Base-by-base conservation (phyloP, 1,140 invertebrate genomes). In the Triops cancriformis region DNA sequence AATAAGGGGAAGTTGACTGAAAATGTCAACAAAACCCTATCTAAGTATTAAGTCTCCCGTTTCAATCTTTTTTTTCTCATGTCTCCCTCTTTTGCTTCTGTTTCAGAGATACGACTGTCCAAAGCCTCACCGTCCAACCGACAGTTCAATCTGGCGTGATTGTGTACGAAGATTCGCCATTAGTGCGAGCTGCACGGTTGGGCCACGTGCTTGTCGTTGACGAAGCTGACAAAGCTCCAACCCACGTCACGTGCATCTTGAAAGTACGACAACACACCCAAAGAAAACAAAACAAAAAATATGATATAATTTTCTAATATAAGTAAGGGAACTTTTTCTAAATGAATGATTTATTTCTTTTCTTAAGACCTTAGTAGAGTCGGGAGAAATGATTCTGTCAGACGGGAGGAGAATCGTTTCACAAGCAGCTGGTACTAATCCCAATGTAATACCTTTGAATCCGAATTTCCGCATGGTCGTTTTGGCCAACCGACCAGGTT, bases 211-310 rank as follows among this genome's bases (percentile, higher is more conserved):
- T 98, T 41, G 93, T 98, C 0, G 90, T 98, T 5, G 97, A 99
- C 83, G 97, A 99, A 85, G 96, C 95, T 5, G 96, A 98, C 85
- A 98, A 98, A 85, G 96, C 96, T 0, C 95, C 96, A 0, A 96
- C 94, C 0, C 94, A 98, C 85, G 97, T 98, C 0, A 98, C 96
- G 0, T 96, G 94, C 83, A 94, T 98, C 81, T 86, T 99, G 45
- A 98, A 98, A 83, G 88, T 88, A 81, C 77, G 26, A 2, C 31
- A 37, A 37, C n/a, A n/a, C n/a, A 37, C 31, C 31, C 31, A n/a
- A n/a, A n/a, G n/a, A n/a, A n/a, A n/a, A n/a, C n/a, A n/a, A n/a
- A n/a, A n/a, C n/a, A n/a, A n/a, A n/a, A n/a, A n/a, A n/a, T n/a
- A n/a, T n/a, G n/a, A n/a, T n/a, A n/a, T n/a, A n/a, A n/a, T n/a